Evolutionary conservation across 1,140 invertebrate species (phyloP).

Genomic region (Bombus waltoni): DNA sequence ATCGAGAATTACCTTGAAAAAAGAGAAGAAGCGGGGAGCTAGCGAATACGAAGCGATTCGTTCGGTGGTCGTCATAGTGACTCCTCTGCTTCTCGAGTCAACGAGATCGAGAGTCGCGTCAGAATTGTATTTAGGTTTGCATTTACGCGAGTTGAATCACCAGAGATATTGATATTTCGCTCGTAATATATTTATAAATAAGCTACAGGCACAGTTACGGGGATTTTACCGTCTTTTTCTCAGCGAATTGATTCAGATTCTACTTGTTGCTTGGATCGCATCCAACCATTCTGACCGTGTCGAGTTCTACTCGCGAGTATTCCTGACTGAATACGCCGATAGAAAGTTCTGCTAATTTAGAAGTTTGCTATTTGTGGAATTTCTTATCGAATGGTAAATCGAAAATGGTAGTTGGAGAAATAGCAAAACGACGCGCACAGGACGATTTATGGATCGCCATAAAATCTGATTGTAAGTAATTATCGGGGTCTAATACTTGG

Average conservation of each 20-base stretch:
- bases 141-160: conserved; percentile 18
- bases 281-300: conserved; percentile 9
- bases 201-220: not conserved
- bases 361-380: not conserved
- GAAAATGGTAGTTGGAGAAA: not conserved
- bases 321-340: not conserved
- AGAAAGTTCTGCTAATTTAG: not conserved
- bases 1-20: not conserved
- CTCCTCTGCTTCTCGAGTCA: not conserved
- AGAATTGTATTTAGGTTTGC: conserved; percentile 2
- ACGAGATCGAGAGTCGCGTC: not conserved
- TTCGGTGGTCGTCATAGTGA: not conserved
- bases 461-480: not conserved
- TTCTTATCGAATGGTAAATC: not conserved
- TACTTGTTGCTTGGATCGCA: conserved; percentile 15
- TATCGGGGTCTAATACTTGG: not conserved
- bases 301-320: not conserved
- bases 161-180: not conserved
- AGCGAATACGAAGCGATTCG: not conserved
- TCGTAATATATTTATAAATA: conserved; percentile 15
- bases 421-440: not conserved
- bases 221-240: not conserved
- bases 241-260: conserved; percentile 7
- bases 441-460: not conserved
- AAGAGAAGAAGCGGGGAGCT: not conserved